Evolutionary conservation across 35 echinoderm and acorn worm species (phyloP).

Genomic region (Acanthaster planci): DNA sequence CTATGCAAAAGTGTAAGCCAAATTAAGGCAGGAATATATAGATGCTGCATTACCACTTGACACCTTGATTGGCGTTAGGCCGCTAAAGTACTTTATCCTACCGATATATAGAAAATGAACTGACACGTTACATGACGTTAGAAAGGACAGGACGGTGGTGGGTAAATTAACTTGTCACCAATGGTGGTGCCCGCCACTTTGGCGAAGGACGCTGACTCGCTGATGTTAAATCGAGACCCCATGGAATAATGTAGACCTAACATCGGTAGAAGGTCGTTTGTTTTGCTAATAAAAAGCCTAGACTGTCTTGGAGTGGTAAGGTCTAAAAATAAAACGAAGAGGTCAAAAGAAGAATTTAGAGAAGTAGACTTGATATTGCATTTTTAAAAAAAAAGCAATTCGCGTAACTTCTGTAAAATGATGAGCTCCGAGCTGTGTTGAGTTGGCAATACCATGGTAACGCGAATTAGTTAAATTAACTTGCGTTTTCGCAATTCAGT

Average conservation of each 20-base stretch:
- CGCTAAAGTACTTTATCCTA: neutral
- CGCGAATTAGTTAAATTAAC: too few relatives aligned
- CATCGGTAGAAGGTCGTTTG: too few relatives aligned
- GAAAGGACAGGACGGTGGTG: neutral
- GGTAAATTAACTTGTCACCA: slow-evolving; percentile 22
- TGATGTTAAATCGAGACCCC: neutral
- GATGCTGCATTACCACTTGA: neutral
- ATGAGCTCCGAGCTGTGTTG: too few relatives aligned
- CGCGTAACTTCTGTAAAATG: too few relatives aligned
- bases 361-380: too few relatives aligned
- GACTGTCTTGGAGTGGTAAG: neutral
- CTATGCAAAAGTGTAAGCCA: neutral
- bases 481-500: too few relatives aligned
- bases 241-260: too few relatives aligned
- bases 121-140: neutral
- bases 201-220: neutral
- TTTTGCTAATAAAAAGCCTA: neutral
- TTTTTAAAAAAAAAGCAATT: too few relatives aligned
- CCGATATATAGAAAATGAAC: neutral
- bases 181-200: neutral
- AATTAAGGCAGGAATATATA: neutral
- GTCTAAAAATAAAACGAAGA: too few relatives aligned
- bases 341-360: too few relatives aligned
- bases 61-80: neutral
- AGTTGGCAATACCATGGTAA: too few relatives aligned